phyloP scores from a whole-genome alignment of 64 coral and sea anemone genomes.

The Actinia equina region DNA sequence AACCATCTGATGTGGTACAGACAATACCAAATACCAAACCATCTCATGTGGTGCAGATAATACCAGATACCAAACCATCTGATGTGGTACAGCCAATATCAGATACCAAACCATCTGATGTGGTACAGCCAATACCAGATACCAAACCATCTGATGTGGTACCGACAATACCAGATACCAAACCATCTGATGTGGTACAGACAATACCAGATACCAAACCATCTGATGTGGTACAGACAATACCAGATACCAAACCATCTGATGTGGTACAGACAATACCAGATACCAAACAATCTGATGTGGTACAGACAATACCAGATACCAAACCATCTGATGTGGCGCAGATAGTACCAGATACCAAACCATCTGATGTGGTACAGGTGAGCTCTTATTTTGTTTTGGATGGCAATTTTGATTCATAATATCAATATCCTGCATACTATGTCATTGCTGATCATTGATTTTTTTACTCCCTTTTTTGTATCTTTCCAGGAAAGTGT shows the following conservation, averaged over 20 bases:
- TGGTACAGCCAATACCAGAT: background rate
- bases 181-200: background rate
- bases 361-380: background rate
- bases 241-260: background rate
- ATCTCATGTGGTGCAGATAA: no score
- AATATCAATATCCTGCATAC: no score
- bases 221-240: background rate
- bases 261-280: background rate
- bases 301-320: background rate
- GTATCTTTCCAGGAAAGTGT: no score
- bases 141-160: conserved; percentile 1
- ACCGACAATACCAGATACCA: no score
- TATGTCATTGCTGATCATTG: background rate
- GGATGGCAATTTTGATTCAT: no score
- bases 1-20: no score
- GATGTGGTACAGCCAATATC: background rate
- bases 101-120: background rate
- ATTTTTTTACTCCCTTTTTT: no score
- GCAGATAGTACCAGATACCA: background rate
- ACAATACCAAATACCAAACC: no score
- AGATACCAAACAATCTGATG: background rate
- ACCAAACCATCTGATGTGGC: background rate
- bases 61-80: background rate
- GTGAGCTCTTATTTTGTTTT: background rate
- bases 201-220: background rate